Base-by-base conservation (phyloP, 2,888 invertebrate species). In the Sisyra terminalis region DNA sequence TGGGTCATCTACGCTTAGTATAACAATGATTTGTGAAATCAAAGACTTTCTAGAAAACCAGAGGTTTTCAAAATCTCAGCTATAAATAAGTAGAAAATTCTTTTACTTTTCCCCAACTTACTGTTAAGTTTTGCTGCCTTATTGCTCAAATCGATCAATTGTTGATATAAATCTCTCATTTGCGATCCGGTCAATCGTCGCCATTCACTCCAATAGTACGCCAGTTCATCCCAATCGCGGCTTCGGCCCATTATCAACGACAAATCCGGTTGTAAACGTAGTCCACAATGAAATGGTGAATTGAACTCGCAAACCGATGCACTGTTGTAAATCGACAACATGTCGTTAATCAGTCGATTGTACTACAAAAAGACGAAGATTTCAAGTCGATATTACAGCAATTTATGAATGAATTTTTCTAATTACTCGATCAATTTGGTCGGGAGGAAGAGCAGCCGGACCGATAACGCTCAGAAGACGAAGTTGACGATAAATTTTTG, bases 131-230 rank as follows among this genome's bases (percentile, higher is more conserved):
- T 68, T 0, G 87, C 83, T 4, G 85, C 85, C 46, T 86, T 80
- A 52, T 87, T 87, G 45, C 83, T 83, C 38, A 88, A 57, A 42
- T 79, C 77, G 1, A 81, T 76, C 45, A 88, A 63, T 59, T 88
- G 85, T 46, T 85, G 82, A 51, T 79, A 89, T 29, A 82, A 64
- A 49, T 87, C 85, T 47, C 82, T 69, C 57, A 87, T 73, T 52
- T 83, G 72, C 44, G 79, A 73, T 0, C 84, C 87, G 0, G 89
- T 86, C 48, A 84, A 79, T 50, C 92, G 70, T 51, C 90, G 71
- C 84, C 90, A 94, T 57, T 88, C 87, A 0, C 80, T 76, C 94
- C 94, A 94, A 0, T 79, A 75, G 54, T 85, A 80, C 51, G 82
- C 78, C 44, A 94, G 63, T 57, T 90, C 87, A 46, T 90, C 84